Evolutionary conservation across 2,113 vertebrate genomes (phyloP).

Genomic region (Psettodes erumei): DNA sequence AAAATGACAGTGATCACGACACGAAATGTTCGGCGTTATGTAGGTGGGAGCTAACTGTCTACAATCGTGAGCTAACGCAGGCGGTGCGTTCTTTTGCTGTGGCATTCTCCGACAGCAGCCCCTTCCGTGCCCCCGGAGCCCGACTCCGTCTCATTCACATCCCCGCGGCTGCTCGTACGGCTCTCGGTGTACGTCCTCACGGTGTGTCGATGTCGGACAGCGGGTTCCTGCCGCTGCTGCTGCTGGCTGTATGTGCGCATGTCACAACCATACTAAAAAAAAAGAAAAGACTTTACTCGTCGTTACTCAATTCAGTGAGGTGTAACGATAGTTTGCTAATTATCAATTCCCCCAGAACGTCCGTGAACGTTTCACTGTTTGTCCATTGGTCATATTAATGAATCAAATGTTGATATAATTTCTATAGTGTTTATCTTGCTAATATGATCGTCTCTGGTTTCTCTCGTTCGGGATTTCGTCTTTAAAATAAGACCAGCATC

Average conservation of each 20-base stretch:
- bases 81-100: constrained; percentile 26
- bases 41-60: constrained; percentile 4
- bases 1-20: constrained; percentile 30
- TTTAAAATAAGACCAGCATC: not conserved
- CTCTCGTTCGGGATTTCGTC: too few species aligned
- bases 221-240: constrained; percentile 29
- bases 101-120: constrained; percentile 60
- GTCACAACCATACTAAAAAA: constrained; percentile 48
- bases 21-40: constrained; percentile 23
- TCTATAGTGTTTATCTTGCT: too few species aligned
- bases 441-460: too few species aligned
- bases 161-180: constrained; percentile 35
- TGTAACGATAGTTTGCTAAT: too few species aligned
- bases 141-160: constrained; percentile 53
- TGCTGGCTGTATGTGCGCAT: constrained; percentile 67
- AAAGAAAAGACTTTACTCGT: not conserved
- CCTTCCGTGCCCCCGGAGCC: constrained; percentile 35
- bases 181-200: constrained; percentile 45
- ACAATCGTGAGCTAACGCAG: constrained; percentile 26
- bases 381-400: too few species aligned
- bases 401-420: too few species aligned
- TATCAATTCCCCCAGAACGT: not conserved
- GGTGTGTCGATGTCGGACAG: constrained; percentile 39
- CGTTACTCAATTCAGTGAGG: not conserved
- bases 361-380: not conserved